These are phyloP conservation scores for Paramormyrops kingsleyae DNA, from an alignment of 2,113 vertebrate species.

Conservation along the genomic window DNA sequence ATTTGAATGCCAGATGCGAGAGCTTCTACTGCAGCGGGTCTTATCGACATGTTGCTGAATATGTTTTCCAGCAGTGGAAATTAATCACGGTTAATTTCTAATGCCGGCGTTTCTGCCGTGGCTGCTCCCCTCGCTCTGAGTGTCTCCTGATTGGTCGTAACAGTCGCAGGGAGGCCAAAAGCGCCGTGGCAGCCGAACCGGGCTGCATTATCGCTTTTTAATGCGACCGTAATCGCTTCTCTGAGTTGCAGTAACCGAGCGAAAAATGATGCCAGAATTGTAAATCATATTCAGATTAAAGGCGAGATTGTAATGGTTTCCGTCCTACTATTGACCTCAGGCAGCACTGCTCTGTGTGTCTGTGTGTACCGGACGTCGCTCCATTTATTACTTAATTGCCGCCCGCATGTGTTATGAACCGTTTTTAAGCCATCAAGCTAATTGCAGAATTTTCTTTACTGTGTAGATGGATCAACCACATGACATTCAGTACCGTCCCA, in stretches of 20 bases:
- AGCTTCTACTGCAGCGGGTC: not conserved
- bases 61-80: not conserved
- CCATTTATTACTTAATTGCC: not conserved
- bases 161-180: not conserved
- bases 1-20: not conserved
- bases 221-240: constrained; percentile 32
- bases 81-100: not conserved
- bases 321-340: not conserved
- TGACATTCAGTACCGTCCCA: not conserved
- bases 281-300: constrained; percentile 12
- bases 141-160: not conserved
- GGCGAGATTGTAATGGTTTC: not conserved
- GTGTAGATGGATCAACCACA: not conserved
- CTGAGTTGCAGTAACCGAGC: constrained; percentile 18
- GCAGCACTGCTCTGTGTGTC: not conserved
- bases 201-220: constrained; percentile 27
- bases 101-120: not conserved
- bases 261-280: not conserved
- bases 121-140: not conserved
- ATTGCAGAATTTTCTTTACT: not conserved
- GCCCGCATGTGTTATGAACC: not conserved
- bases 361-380: not conserved
- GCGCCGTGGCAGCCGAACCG: not conserved
- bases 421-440: not conserved
- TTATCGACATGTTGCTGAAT: not conserved